Evolutionary conservation across 1,140 invertebrate species (phyloP), one percentile per base, ranked within the genome.

Genomic region (Caerostris darwini): DNA sequence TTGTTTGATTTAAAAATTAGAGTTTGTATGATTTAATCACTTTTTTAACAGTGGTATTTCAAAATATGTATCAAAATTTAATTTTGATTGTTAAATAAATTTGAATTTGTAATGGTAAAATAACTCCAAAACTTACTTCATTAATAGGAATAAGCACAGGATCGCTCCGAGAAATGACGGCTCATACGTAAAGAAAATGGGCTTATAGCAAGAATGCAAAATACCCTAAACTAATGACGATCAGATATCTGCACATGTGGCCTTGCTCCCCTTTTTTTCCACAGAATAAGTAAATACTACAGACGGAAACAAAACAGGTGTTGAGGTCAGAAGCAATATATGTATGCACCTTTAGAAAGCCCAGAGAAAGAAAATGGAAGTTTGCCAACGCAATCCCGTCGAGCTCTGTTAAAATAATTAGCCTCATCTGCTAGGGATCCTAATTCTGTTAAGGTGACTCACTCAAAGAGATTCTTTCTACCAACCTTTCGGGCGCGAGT

Each of bases 401-500:
- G 8, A 56, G 81, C 81, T 83, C 82, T 58, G 54, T 83, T 83
- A 83, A 83, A 83, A 83, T 83, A 83, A 83, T 83, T 83, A 83
- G 82, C 3, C 54, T 83, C 82, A 83, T 83, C 82, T 77, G 82
- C 82, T 19, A 57, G 54, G 54, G 82, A 83, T 12, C 53, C 82
- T 83, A 83, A 83, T 83, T 58, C 82, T 83, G 82, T 83, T 83
- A 83, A 83, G 82, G 56, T 83, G 53, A 83, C 5, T 83, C 56
- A 56, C 54, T 57, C 82, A 58, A 58, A 57, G 82, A 17, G 17
- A 56, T 83, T 83, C 56, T 83, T 83, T 83, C 82, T 56, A 17
- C 19, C 56, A 57, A 34, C 82, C 19, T 58, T 83, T 56, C 19
- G 54, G 54, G 82, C 54, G 7, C 0, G 82, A 54, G 82, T 83